A percentile compares a stretch with the other conserved stretches of the same genome.
Evolutionary conservation across 2,888 invertebrate genomes (phyloP).

Genomic region (Sericinus montela): DNA sequence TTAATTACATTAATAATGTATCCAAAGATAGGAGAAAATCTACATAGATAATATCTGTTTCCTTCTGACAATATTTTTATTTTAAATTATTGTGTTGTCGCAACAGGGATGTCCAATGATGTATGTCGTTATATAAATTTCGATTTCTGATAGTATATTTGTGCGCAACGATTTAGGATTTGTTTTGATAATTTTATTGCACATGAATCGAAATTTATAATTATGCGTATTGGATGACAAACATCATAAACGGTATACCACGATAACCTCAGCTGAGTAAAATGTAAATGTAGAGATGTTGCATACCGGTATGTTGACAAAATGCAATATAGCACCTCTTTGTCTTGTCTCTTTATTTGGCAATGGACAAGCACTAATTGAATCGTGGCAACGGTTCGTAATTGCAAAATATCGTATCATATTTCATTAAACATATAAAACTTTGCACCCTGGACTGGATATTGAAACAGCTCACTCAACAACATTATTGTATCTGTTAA

Average conservation of each 20-base stretch:
- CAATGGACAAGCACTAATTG: not conserved
- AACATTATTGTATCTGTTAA: slow-evolving; percentile 30
- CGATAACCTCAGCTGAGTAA: not conserved
- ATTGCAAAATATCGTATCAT: slow-evolving; percentile 28
- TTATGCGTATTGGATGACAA: not conserved
- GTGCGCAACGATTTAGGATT: slow-evolving; percentile 52
- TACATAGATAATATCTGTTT: slow-evolving; percentile 53
- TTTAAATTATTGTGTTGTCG: slow-evolving; percentile 45
- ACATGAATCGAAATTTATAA: slow-evolving; percentile 13
- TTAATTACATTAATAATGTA: slow-evolving; percentile 65
- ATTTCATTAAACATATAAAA: slow-evolving; percentile 28
- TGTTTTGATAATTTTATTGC: slow-evolving; percentile 21
- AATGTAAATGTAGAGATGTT: not conserved
- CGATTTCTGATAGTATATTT: slow-evolving; percentile 50
- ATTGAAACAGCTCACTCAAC: slow-evolving; percentile 51
- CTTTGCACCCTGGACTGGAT: slow-evolving; percentile 41
- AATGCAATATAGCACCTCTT: slow-evolving; percentile 3
- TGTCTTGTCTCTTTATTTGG: slow-evolving; percentile 1
- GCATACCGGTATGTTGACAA: not conserved
- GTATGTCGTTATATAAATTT: slow-evolving; percentile 17
- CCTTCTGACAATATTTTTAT: slow-evolving; percentile 41
- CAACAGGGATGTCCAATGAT: slow-evolving; percentile 58
- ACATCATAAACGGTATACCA: not conserved
- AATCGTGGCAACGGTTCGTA: slow-evolving; percentile 20
- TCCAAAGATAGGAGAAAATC: slow-evolving; percentile 62